Percentiles rank a stretch among this genome's conserved stretches.
These are phyloP conservation scores for Lypha dubia DNA, from an alignment of 2,888 invertebrate genomes.

Conservation along the genomic window DNA sequence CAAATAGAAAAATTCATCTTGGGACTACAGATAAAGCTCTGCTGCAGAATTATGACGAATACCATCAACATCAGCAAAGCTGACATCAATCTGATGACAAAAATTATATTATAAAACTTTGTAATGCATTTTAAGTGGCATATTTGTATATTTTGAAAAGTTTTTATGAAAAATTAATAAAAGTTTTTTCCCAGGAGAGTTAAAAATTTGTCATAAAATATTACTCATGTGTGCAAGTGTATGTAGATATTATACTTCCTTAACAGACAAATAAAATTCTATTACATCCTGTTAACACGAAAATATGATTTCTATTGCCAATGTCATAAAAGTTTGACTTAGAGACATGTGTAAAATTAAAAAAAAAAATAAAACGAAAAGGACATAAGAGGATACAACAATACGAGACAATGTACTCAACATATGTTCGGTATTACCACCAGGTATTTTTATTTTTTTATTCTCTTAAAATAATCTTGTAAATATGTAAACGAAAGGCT, in stretches of 20 bases:
- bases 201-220: conserved; percentile 17
- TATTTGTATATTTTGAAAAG: no score
- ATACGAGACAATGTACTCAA: conserved; percentile 20
- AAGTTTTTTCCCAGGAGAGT: background rate
- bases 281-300: conserved; percentile 19
- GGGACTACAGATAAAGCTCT: no score
- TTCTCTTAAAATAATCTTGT: conserved; percentile 52
- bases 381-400: conserved; percentile 45
- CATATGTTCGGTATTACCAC: conserved; percentile 44
- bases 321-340: conserved; percentile 43
- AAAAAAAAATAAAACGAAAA: conserved; percentile 41
- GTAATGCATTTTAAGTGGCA: no score
- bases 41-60: no score
- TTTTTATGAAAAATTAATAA: background rate
- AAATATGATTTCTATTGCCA: conserved; percentile 25
- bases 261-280: background rate
- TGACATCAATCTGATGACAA: no score
- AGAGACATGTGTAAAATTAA: conserved; percentile 50
- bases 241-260: no score
- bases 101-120: no score
- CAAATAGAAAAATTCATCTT: no score
- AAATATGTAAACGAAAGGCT: conserved; percentile 44
- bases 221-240: background rate
- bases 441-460: conserved; percentile 30
- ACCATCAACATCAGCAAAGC: no score